Conservation (phyloP, 2,888 invertebrate genomes). For the Ennomos fuscantarius region DNA sequence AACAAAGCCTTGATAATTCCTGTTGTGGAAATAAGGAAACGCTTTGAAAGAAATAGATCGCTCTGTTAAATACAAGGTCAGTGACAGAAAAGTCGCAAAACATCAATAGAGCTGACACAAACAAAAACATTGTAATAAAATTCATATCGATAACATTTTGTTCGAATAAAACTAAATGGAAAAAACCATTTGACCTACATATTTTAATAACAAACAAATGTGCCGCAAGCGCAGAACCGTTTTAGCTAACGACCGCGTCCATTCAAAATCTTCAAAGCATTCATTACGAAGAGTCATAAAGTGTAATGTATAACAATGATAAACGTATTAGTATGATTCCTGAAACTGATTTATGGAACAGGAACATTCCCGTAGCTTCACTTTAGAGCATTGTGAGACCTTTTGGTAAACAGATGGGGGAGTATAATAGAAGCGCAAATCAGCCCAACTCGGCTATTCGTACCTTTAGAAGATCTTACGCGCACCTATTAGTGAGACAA, state of each 20-base stretch:
- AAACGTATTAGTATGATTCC: slow-evolving; percentile 49
- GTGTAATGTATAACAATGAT: slow-evolving; percentile 51
- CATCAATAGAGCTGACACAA: slow-evolving; percentile 7
- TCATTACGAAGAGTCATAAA: slow-evolving; percentile 44
- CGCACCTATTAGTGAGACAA: slow-evolving; percentile 46
- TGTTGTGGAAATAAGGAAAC: slow-evolving; percentile 27
- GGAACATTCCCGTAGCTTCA: slow-evolving; percentile 47
- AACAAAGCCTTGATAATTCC: slow-evolving; percentile 29
- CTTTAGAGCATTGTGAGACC: slow-evolving; percentile 49
- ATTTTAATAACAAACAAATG: slow-evolving; percentile 18
- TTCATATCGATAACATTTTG: background rate
- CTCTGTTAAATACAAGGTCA: slow-evolving; percentile 5
- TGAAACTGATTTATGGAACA: slow-evolving; percentile 51
- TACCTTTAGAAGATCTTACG: slow-evolving; percentile 40
- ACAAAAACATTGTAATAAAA: background rate
- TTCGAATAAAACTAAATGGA: slow-evolving; percentile 1
- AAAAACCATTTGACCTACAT: slow-evolving; percentile 13
- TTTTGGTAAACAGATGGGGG: slow-evolving; percentile 56
- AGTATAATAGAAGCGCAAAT: slow-evolving; percentile 52
- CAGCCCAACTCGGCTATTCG: slow-evolving; percentile 45
- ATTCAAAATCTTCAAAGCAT: slow-evolving; percentile 47
- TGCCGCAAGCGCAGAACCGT: slow-evolving; percentile 32
- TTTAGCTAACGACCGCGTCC: slow-evolving; percentile 42
- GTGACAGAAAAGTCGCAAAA: slow-evolving; percentile 1
- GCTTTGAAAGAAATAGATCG: slow-evolving; percentile 24